Evolutionary conservation across 2,113 vertebrate genomes (phyloP).

Genomic region (Myotis yumanensis): DNA sequence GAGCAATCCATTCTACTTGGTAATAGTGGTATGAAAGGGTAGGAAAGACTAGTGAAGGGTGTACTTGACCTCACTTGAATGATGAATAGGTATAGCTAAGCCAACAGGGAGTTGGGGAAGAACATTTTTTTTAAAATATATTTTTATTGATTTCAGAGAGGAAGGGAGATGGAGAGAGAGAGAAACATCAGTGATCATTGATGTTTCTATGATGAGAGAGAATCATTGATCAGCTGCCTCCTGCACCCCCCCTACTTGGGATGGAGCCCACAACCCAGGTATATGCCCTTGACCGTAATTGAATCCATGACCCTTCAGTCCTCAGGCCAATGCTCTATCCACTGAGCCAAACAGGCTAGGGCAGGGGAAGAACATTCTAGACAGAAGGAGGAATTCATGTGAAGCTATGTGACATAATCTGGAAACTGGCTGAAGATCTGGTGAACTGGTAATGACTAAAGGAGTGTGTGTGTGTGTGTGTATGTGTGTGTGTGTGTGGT

Average conservation of each 20-base stretch:
- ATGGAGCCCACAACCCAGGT: too few species aligned
- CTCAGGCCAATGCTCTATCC: too few species aligned
- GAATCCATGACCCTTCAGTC: too few species aligned
- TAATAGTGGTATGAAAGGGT: not conserved
- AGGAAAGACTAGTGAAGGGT: not conserved
- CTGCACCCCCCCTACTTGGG: too few species aligned
- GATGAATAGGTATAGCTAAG: not conserved
- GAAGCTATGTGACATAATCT: not conserved
- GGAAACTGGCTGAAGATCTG: not conserved
- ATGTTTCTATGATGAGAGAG: too few species aligned
- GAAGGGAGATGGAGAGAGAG: too few species aligned
- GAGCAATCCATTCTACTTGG: not conserved
- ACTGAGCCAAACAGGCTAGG: too few species aligned
- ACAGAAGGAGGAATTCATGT: not conserved
- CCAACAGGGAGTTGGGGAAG: not conserved
- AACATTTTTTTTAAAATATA: not conserved
- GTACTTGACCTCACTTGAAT: not conserved
- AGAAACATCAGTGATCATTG: too few species aligned
- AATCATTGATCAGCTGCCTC: too few species aligned
- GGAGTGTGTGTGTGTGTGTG: too few species aligned
- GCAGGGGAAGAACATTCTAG: not conserved
- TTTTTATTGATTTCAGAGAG: too few species aligned
- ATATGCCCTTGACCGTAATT: too few species aligned
- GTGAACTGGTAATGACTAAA: not conserved
- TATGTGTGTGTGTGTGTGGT: not conserved